Evolutionary conservation across 1,140 invertebrate genomes (phyloP), one percentile per base, ranked within the genome.

Genomic region (Nasonia longicornis): DNA sequence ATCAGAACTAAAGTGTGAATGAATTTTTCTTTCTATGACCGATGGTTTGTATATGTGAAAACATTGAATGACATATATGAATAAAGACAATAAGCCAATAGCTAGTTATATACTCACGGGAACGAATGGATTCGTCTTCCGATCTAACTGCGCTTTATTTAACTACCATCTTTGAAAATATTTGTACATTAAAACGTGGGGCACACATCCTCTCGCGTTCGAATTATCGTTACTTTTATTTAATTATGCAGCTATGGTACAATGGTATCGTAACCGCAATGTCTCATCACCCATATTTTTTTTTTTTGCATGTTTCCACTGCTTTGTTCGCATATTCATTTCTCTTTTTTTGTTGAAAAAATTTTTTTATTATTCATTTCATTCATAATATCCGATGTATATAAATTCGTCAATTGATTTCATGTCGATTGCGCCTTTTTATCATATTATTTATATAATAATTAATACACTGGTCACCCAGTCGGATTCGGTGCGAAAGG

Each of bases 111-210:
- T 77, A 77, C 80, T 77, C 67, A 81, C 75, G 80, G 73, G 71
- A 82, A 82, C 83, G 77, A 82, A 77, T 83, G 73, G 64, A 77
- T 77, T 81, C 72, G 75, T 85, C 82, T 85, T 87, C 84, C 86
- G 87, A 86, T 84, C 84, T 86, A 88, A 88, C 88, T 85, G 86
- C 85, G 85, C 86, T 88, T 89, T 89, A 90, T 87, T 89, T 88
- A 90, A 89, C 88, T 88, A 90, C 86, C 86, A 85, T 88, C 86
- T 87, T 90, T 87, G 89, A 89, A 89, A 90, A 90, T 90, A 90
- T 90, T 90, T 90, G 89, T 90, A 90, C 89, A 90, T 89, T 89
- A 88, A 90, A 88, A 89, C 87, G 88, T 89, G 86, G 87, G 88
- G 86, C 86, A 88, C 76, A 76, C 77, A 81, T 87, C 83, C 80